These are phyloP conservation scores for Oxyura jamaicensis DNA, from an alignment of 2,113 vertebrate species.

Conservation along the genomic window DNA sequence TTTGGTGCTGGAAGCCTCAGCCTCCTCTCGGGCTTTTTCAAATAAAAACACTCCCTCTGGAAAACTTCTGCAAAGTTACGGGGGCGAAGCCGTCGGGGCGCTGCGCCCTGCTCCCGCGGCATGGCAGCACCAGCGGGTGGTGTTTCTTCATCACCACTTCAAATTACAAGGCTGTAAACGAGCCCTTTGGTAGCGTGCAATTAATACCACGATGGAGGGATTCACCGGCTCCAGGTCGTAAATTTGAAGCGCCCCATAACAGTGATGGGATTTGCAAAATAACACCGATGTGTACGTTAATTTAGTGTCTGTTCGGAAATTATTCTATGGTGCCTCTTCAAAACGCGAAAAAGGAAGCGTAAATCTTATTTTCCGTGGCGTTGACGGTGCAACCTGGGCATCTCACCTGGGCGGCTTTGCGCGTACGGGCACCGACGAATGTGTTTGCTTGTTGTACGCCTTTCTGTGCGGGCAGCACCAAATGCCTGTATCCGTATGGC, in stretches of 20 bases:
- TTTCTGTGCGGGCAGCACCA: background rate
- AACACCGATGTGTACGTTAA: background rate
- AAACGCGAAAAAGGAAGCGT: background rate
- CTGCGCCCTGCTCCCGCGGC: background rate
- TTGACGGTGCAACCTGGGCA: background rate
- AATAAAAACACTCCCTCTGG: no score
- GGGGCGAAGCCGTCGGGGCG: background rate
- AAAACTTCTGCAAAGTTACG: background rate
- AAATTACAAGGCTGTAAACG: background rate
- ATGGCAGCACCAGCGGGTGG: no score
- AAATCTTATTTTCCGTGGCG: background rate
- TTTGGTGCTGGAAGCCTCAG: accelerated
- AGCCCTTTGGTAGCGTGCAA: background rate
- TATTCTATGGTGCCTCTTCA: background rate
- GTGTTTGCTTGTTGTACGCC: background rate
- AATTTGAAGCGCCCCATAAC: background rate
- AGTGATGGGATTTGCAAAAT: background rate
- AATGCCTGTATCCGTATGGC: background rate
- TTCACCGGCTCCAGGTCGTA: background rate
- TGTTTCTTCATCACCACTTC: background rate
- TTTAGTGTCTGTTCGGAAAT: background rate
- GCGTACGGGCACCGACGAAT: accelerated
- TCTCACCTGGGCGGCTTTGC: background rate
- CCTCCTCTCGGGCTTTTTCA: background rate
- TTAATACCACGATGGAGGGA: background rate